Percentiles rank a stretch among this genome's conserved stretches.
Conservation (phyloP, 2,113 vertebrate genomes). For the Anas platyrhynchos region DNA sequence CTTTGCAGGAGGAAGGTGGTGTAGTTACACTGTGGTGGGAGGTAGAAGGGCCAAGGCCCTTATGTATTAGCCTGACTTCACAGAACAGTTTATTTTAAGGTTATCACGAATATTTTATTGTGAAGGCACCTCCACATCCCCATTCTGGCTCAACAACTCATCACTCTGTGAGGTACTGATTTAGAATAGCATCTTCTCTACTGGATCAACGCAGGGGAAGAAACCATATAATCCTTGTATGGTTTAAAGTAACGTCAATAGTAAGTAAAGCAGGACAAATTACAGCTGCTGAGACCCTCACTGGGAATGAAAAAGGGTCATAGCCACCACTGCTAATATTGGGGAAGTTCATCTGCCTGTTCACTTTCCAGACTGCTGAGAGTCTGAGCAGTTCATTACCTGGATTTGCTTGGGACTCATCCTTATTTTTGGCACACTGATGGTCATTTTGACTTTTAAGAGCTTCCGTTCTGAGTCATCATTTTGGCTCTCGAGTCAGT, state of each 20-base stretch:
- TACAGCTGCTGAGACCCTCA: not conserved
- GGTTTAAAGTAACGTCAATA: not conserved
- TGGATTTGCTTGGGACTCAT: not conserved
- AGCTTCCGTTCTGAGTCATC: not conserved
- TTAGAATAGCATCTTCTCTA: constrained; percentile 23
- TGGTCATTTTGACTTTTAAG: not conserved
- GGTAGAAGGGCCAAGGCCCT: not conserved
- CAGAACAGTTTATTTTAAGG: not conserved
- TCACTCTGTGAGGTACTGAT: not conserved
- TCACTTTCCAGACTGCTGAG: not conserved
- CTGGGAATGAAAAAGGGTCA: not conserved
- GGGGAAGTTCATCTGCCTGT: not conserved
- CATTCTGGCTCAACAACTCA: not conserved
- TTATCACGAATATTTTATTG: not conserved
- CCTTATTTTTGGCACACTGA: not conserved
- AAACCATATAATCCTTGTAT: not conserved
- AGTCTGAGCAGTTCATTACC: not conserved
- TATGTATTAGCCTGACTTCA: not conserved
- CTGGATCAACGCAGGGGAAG: not conserved
- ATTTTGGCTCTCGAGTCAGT: not conserved
- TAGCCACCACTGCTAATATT: not conserved
- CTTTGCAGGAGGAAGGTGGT: not conserved
- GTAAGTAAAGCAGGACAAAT: constrained; percentile 20
- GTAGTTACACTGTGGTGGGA: not conserved
- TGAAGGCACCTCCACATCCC: not conserved